Evolutionary conservation across 2,113 vertebrate species (phyloP).

Genomic region (Ochotona curzoniae): DNA sequence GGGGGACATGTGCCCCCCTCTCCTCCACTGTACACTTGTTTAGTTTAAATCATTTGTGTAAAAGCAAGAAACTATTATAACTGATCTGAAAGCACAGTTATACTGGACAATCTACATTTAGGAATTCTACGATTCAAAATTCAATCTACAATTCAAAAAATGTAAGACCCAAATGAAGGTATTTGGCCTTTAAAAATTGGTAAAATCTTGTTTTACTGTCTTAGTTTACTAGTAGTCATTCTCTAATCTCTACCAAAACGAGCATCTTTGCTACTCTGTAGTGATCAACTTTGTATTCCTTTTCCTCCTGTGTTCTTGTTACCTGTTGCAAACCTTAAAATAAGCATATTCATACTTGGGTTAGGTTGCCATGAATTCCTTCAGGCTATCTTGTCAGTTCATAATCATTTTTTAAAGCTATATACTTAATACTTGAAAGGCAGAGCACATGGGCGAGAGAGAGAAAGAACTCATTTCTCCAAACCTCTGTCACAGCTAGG

Average conservation of each 20-base stretch:
- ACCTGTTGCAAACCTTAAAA: neutral
- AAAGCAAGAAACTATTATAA: constrained; percentile 22
- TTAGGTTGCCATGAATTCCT: neutral
- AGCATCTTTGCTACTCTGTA: neutral
- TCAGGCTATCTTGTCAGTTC: no score
- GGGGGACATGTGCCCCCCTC: neutral
- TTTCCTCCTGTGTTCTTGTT: neutral
- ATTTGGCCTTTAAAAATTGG: constrained; percentile 38
- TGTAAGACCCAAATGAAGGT: neutral
- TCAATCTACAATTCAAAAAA: no score
- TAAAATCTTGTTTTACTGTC: neutral
- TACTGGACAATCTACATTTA: neutral
- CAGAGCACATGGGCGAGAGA: no score
- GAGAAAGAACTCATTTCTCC: no score
- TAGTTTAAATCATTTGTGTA: neutral
- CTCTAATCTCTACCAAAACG: neutral
- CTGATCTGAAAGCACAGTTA: neutral
- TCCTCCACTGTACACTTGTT: neutral
- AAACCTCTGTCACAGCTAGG: no score
- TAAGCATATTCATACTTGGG: neutral
- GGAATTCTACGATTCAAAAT: no score
- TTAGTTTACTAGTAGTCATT: neutral
- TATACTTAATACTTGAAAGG: no score
- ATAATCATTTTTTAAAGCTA: neutral
- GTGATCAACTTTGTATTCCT: neutral